phyloP scores from a whole-genome alignment of 2,113 vertebrate genomes.

The Mobula birostris region DNA sequence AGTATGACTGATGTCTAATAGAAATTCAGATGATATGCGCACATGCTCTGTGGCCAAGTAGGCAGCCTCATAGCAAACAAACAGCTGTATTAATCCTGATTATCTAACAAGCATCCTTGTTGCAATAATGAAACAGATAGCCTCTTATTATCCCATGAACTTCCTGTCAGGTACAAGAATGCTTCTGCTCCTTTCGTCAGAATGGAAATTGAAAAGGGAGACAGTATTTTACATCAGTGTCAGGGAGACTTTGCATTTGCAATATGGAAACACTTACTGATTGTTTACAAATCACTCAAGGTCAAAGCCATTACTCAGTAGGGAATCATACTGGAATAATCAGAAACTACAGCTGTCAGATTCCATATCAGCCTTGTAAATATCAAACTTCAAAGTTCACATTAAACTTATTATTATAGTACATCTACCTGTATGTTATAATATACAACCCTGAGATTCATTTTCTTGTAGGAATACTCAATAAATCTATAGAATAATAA shows the following conservation, averaged over 20 bases:
- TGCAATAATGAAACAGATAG: background rate
- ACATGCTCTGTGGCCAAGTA: background rate
- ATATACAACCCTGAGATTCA: too few relatives aligned
- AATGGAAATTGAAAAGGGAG: background rate
- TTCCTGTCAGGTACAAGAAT: background rate
- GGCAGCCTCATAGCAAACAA: background rate
- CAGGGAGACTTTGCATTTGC: background rate
- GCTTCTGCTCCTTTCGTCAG: background rate
- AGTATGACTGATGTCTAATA: background rate
- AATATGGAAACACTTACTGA: background rate
- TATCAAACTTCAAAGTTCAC: too few relatives aligned
- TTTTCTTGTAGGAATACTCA: too few relatives aligned
- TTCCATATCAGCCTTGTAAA: background rate
- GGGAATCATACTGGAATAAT: background rate
- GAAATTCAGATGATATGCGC: background rate
- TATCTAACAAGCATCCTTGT: background rate
- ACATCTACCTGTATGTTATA: too few relatives aligned
- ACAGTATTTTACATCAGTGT: background rate
- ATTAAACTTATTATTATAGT: too few relatives aligned
- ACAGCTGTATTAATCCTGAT: background rate
- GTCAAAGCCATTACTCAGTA: background rate
- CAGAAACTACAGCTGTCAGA: background rate
- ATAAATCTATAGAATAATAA: too few relatives aligned
- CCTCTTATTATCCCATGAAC: background rate
- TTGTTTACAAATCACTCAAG: background rate